Conservation (phyloP, 35 echinoderm and acorn worm genomes). For the Anneissia japonica region DNA sequence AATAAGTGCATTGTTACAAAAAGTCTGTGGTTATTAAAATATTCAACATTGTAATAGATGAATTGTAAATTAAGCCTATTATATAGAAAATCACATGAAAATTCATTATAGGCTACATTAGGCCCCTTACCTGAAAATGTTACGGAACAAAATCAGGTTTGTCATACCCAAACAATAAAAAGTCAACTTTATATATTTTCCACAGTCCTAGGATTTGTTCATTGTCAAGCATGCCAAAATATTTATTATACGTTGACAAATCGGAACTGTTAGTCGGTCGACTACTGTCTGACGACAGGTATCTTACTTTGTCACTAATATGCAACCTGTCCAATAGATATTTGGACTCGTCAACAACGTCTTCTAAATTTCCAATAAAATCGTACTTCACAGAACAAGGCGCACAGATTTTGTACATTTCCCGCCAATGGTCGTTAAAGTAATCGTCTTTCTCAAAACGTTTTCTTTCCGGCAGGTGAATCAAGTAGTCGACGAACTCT, state of each 20-base stretch:
- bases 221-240: constrained; percentile 45
- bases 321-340: constrained; percentile 56
- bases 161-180: constrained; percentile 65
- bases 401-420: constrained; percentile 63
- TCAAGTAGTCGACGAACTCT: constrained; percentile 75
- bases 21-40: too few species aligned
- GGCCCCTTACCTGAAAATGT: too few species aligned
- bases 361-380: constrained; percentile 87
- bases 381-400: constrained; percentile 74
- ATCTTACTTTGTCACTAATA: constrained; percentile 50
- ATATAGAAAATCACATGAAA: too few species aligned
- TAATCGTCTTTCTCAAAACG: constrained; percentile 55
- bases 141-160: constrained; percentile 67
- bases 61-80: too few species aligned
- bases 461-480: constrained; percentile 40
- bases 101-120: too few species aligned
- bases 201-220: constrained; percentile 40
- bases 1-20: too few species aligned
- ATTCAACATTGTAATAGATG: too few species aligned
- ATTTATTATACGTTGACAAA: constrained; percentile 18
- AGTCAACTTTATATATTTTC: constrained; percentile 66
- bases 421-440: constrained; percentile 67
- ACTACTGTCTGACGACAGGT: constrained; percentile 44
- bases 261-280: constrained; percentile 80
- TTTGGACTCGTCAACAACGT: constrained; percentile 53